phyloP scores from a whole-genome alignment of 2,888 invertebrate genomes.

The Scrobipalpa atriplicella region DNA sequence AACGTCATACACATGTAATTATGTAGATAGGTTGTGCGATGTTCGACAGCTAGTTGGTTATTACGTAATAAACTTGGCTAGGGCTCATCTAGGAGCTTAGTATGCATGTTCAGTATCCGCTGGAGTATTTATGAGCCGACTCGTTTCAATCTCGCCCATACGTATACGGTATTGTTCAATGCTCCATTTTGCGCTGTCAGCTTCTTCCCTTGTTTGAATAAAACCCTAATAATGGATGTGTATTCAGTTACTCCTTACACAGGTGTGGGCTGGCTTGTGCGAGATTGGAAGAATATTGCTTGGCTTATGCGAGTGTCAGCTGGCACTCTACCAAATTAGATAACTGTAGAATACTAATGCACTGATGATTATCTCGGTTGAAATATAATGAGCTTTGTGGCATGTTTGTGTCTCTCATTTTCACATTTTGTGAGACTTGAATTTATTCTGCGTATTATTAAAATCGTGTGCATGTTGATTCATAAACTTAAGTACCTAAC shows the following conservation, averaged over 20 bases:
- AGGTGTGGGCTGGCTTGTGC: slow-evolving; percentile 4
- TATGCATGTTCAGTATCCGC: slow-evolving; percentile 20
- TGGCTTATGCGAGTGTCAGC: slow-evolving; percentile 15
- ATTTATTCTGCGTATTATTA: neutral
- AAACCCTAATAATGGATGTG: slow-evolving; percentile 48
- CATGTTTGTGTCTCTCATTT: neutral
- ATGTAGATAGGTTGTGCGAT: slow-evolving; percentile 5
- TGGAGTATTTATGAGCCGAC: slow-evolving; percentile 52
- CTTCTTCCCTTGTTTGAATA: slow-evolving; percentile 54
- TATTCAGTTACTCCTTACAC: slow-evolving; percentile 19
- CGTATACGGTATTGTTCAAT: slow-evolving; percentile 58
- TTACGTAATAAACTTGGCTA: slow-evolving; percentile 6
- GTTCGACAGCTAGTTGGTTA: neutral
- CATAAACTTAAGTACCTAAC: no score
- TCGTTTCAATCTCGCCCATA: slow-evolving; percentile 56
- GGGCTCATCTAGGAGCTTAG: slow-evolving; percentile 25
- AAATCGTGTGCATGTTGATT: no score
- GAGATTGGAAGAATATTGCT: slow-evolving; percentile 30
- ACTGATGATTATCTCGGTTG: slow-evolving; percentile 9
- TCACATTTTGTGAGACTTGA: neutral
- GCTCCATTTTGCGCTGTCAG: slow-evolving; percentile 54
- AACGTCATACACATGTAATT: neutral
- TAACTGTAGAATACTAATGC: slow-evolving; percentile 7
- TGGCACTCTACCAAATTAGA: slow-evolving; percentile 18
- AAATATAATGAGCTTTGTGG: slow-evolving; percentile 8